phyloP scores from a whole-genome alignment of 2,113 vertebrate species.

The Dendropsophus ebraccatus region DNA sequence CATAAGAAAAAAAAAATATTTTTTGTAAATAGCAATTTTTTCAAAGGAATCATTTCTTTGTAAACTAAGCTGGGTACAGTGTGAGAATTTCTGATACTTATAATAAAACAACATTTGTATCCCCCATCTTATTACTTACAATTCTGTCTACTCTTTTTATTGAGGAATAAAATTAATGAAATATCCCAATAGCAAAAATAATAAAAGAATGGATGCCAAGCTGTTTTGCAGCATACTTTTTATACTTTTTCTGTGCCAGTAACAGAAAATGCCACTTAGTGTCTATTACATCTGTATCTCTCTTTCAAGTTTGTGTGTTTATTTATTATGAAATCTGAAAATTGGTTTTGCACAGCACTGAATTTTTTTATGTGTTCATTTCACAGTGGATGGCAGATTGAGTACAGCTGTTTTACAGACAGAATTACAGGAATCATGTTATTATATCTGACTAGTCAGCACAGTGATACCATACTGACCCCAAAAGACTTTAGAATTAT shows the following conservation, averaged over 20 bases:
- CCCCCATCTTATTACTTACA: not conserved
- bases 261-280: conserved; percentile 44
- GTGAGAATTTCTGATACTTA: not conserved
- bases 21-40: not conserved
- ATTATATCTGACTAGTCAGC: conserved; percentile 36
- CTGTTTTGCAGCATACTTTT: not conserved
- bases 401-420: conserved; percentile 50
- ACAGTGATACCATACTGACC: conserved; percentile 33
- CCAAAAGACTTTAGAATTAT: conserved; percentile 18
- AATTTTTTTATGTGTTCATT: conserved; percentile 45
- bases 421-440: conserved; percentile 37
- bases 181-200: not conserved
- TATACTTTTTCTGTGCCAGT: conserved; percentile 10
- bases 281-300: conserved; percentile 33
- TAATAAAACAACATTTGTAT: not conserved
- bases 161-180: not conserved
- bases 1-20: not conserved
- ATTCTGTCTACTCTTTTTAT: not conserved
- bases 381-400: conserved; percentile 45
- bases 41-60: no score
- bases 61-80: not conserved
- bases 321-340: conserved; percentile 50
- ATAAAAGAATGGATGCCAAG: not conserved
- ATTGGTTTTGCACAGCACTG: conserved; percentile 35
- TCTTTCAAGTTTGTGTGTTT: conserved; percentile 10